phyloP scores from a whole-genome alignment of 1,140 invertebrate species.

The Pogonomyrmex californicus region DNA sequence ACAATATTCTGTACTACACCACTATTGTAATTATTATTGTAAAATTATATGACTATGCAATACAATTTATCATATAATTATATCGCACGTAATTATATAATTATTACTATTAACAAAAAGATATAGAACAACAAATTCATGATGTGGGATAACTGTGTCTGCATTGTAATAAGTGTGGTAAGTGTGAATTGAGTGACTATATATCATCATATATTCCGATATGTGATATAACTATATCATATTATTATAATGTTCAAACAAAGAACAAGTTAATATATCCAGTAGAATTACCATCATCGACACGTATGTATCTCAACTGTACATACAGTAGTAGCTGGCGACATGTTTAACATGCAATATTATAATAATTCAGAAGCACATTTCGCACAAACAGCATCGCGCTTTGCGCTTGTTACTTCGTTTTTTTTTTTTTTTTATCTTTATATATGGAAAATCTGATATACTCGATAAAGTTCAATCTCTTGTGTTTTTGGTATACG shows the following conservation, averaged over 20 bases:
- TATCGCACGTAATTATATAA: conserved; percentile 9
- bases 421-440: conserved; percentile 71
- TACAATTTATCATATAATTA: conserved; percentile 23
- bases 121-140: not conserved
- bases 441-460: conserved; percentile 67
- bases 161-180: conserved; percentile 53
- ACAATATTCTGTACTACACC: not conserved
- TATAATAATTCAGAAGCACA: conserved; percentile 56
- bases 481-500: conserved; percentile 15
- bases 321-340: conserved; percentile 54
- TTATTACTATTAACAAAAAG: not conserved
- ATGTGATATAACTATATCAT: conserved; percentile 43
- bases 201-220: conserved; percentile 47
- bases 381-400: conserved; percentile 51
- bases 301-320: conserved; percentile 54
- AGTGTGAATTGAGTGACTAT: conserved; percentile 34
- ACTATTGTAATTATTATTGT: conserved; percentile 5
- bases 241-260: conserved; percentile 57
- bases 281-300: conserved; percentile 54
- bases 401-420: conserved; percentile 86
- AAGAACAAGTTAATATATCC: conserved; percentile 56
- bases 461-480: conserved; percentile 56
- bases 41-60: conserved; percentile 11
- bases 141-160: not conserved
- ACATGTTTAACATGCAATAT: conserved; percentile 63